phyloP scores from a whole-genome alignment of 1,140 invertebrate species.

The Pentalonia nigronervosa region DNA sequence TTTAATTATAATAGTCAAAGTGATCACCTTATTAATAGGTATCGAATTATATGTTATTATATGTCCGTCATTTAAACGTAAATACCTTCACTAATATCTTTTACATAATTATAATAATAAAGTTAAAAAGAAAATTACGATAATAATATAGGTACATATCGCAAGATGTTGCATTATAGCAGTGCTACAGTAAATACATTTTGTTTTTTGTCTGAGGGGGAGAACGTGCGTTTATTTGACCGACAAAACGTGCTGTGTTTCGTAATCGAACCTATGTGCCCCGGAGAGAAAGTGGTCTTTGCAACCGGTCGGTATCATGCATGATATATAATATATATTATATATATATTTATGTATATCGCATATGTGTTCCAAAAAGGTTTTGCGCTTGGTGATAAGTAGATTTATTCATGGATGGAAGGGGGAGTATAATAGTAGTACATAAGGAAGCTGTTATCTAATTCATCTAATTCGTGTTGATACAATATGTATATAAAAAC shows the following conservation, averaged over 20 bases:
- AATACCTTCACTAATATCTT: background rate
- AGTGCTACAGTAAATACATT: background rate
- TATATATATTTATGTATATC: background rate
- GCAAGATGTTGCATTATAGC: constrained; percentile 22
- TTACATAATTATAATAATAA: background rate
- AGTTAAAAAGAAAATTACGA: background rate
- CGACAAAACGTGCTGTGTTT: constrained; percentile 48
- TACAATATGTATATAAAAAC: constrained; percentile 9
- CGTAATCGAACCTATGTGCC: constrained; percentile 44
- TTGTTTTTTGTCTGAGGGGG: background rate
- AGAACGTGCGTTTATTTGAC: constrained; percentile 39
- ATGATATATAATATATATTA: background rate
- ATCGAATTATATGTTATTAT: background rate
- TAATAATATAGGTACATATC: background rate
- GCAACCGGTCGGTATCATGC: constrained; percentile 30
- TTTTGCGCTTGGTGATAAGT: constrained; percentile 21
- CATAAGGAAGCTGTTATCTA: constrained; percentile 20
- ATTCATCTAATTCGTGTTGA: background rate
- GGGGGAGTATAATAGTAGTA: background rate
- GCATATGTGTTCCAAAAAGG: constrained; percentile 8
- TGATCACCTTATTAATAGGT: background rate
- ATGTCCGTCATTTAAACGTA: background rate
- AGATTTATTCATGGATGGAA: background rate
- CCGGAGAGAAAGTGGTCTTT: constrained; percentile 53
- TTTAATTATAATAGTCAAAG: background rate